phyloP scores from a whole-genome alignment of 1,140 invertebrate species.

The Thrips palmi region DNA sequence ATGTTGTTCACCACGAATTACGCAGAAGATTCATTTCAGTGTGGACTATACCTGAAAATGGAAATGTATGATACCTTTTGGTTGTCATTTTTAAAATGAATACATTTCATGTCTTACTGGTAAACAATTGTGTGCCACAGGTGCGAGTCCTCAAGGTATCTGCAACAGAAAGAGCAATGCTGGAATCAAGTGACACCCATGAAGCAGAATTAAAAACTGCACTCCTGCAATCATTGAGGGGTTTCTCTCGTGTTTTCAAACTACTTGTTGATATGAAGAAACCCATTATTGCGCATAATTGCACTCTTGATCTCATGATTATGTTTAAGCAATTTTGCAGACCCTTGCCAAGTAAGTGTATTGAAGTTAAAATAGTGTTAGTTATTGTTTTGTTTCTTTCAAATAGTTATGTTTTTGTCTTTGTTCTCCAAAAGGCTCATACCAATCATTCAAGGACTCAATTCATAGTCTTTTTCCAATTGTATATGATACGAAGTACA shows the following conservation, averaged over 20 bases:
- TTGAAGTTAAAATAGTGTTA: conserved; percentile 3
- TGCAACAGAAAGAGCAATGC: conserved; percentile 15
- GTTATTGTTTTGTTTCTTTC: conserved; percentile 5
- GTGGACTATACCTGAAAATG: neutral
- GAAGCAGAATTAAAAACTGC: conserved; percentile 16
- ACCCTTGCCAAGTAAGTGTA: conserved; percentile 36
- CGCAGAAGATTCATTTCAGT: conserved; percentile 1
- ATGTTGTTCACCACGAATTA: conserved; percentile 11
- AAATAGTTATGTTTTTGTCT: conserved; percentile 8
- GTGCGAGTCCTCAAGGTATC: conserved; percentile 23
- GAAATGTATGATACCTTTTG: conserved; percentile 3
- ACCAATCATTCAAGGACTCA: conserved; percentile 41
- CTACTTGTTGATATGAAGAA: conserved; percentile 35
- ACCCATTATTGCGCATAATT: conserved; percentile 58
- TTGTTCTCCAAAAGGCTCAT: conserved; percentile 27
- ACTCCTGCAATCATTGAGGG: conserved; percentile 32
- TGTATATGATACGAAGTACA: conserved; percentile 53
- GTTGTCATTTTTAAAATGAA: conserved; percentile 1
- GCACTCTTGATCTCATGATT: conserved; percentile 47
- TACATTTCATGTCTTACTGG: conserved; percentile 16
- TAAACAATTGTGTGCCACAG: conserved; percentile 13
- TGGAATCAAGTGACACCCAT: conserved; percentile 25
- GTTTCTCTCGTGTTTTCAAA: conserved; percentile 48
- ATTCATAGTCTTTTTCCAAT: conserved; percentile 41
- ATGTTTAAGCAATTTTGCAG: conserved; percentile 51